A percentile compares a stretch with the other conserved stretches of the same genome.
Evolutionary conservation across 2,797 vertebrate species (phyloP).

Genomic region (Neosilurus hyrtlii): DNA sequence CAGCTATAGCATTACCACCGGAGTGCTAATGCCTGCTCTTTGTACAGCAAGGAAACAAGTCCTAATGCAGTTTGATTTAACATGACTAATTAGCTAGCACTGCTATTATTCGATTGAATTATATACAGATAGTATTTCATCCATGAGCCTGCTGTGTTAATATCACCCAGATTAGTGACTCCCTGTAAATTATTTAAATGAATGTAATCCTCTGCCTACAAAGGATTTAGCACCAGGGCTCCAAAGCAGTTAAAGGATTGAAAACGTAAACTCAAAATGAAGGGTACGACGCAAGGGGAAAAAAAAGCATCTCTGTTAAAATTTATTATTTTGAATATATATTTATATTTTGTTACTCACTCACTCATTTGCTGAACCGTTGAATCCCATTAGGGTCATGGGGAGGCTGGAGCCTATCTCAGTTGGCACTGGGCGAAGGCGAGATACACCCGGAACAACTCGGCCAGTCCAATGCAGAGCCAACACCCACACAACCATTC

Average conservation of each 20-base stretch:
- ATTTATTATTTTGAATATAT: neutral
- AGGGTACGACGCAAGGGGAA: neutral
- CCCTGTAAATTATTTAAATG: slow-evolving; percentile 39
- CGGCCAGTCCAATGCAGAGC: too few relatives aligned
- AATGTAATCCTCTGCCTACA: slow-evolving; percentile 13
- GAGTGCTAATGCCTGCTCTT: slow-evolving; percentile 16
- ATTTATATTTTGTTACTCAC: too few relatives aligned
- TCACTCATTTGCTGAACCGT: too few relatives aligned
- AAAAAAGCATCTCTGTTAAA: neutral
- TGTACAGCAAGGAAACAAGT: slow-evolving; percentile 7
- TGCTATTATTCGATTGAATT: slow-evolving; percentile 44
- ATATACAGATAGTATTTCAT: slow-evolving; percentile 41
- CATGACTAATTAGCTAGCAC: slow-evolving; percentile 43
- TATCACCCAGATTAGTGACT: slow-evolving; percentile 37
- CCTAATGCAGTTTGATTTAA: slow-evolving; percentile 31
- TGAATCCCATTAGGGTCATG: too few relatives aligned
- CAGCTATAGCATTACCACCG: neutral
- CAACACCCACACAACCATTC: too few relatives aligned
- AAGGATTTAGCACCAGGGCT: slow-evolving; percentile 12
- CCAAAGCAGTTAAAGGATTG: neutral
- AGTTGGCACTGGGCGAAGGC: too few relatives aligned
- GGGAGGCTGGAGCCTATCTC: too few relatives aligned
- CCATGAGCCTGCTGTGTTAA: slow-evolving; percentile 22
- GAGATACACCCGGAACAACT: too few relatives aligned
- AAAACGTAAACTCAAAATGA: neutral